Conservation (phyloP, 1,140 invertebrate species). For the Amyelois transitella region DNA sequence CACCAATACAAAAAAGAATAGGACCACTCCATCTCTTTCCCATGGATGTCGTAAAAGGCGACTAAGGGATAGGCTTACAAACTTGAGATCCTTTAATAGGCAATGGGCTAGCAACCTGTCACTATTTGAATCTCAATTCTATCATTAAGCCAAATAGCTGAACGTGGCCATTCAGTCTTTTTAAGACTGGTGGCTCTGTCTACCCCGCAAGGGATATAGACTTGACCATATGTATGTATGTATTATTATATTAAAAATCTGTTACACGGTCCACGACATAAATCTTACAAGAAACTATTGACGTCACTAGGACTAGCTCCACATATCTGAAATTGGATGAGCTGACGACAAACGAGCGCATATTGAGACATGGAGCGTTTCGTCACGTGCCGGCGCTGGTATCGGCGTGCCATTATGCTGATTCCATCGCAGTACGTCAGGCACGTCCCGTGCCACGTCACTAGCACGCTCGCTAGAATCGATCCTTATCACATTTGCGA, state of each 20-base stretch:
- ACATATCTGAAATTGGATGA: not conserved
- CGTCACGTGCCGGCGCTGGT: conserved; percentile 38
- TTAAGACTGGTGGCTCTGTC: no score
- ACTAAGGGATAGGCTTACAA: no score
- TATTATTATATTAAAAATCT: not conserved
- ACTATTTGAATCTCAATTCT: no score
- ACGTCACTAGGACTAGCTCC: not conserved
- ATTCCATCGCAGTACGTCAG: conserved; percentile 26
- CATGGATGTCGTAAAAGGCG: no score
- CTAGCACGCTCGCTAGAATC: not conserved
- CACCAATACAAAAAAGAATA: no score
- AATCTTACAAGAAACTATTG: not conserved
- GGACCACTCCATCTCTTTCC: no score
- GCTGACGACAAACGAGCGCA: conserved; percentile 18
- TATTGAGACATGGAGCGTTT: conserved; percentile 38
- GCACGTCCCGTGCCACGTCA: not conserved
- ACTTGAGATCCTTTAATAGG: no score
- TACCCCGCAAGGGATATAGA: no score
- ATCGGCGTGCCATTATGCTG: conserved; percentile 43
- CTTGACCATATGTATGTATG: not conserved
- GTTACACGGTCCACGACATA: not conserved
- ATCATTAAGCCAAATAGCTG: no score
- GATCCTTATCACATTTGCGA: not conserved
- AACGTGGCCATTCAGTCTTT: no score
- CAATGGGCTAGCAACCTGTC: no score